These are phyloP conservation scores for Scopus umbretta DNA, from an alignment of 2,113 vertebrate genomes.

Conservation along the genomic window DNA sequence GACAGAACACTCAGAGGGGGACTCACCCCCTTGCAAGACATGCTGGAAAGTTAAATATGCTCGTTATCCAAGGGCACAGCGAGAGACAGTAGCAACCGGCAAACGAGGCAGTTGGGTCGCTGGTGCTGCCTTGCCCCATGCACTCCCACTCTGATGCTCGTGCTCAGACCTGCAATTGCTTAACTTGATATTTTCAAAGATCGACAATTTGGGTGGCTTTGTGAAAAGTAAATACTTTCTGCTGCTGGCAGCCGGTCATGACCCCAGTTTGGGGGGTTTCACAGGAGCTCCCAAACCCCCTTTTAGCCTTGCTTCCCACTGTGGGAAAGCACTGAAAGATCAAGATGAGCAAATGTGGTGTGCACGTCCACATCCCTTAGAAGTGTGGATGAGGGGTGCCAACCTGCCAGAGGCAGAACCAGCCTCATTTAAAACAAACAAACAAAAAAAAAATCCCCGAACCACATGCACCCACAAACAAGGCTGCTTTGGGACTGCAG, in stretches of 20 bases:
- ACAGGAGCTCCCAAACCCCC: not conserved
- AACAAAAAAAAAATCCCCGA: not conserved
- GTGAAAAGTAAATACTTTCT: not conserved
- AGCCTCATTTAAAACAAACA: not conserved
- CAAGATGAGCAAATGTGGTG: rapidly evolving
- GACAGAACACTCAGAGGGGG: not conserved
- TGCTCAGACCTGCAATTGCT: not conserved
- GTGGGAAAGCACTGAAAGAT: not conserved
- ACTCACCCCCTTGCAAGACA: not conserved
- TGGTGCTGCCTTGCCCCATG: not conserved
- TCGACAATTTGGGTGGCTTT: not conserved
- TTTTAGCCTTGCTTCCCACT: not conserved
- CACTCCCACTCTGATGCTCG: not conserved
- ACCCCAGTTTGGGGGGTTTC: not conserved
- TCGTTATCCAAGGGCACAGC: not conserved
- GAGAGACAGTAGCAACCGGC: not conserved
- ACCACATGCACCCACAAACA: rapidly evolving
- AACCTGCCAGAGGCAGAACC: not conserved
- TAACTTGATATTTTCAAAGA: not conserved
- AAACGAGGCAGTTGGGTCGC: rapidly evolving
- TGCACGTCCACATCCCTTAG: not conserved
- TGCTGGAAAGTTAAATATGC: not conserved
- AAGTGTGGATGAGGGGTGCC: rapidly evolving
- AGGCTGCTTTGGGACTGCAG: not conserved
- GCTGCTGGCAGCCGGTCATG: not conserved